Base-by-base conservation (phyloP, 2,113 vertebrate species). In the Pheucticus melanocephalus region DNA sequence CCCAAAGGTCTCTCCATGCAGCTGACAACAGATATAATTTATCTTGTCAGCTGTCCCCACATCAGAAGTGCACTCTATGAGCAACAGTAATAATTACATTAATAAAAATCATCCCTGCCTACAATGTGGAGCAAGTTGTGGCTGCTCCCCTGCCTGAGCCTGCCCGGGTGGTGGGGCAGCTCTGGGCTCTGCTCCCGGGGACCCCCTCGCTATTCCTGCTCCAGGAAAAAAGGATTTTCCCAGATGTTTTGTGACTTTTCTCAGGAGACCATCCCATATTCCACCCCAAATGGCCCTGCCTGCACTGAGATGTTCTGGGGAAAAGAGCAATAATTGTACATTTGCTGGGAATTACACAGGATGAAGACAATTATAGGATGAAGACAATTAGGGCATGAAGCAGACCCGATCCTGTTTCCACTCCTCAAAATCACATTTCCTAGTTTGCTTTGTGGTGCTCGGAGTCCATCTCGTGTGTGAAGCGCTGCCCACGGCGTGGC, bases 21-120 rank as follows among this genome's bases (percentile, higher is more conserved):
- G 65, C 94, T 91, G 87, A 56, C 73, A 90, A 60, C 48, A 25
- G 81, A 73, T 53, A 13, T 76, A 66, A 96, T 92, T 84, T 24
- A 59, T 94, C 93, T 72, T 88, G 88, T 90, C 92, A 92, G 83
- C 63, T 83, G 33, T 66, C 33, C 57, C 93, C 11, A 42, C 81
- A 89, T 97, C 88, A 92, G 64, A 88, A 81, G 42, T 7, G 51
- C 57, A 5, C 54, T 78, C 82, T 95, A 79, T 71, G 51, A 85
- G 59, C 48, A 44, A 44, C 2, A 69, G 63, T 23, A 94, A 71
- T 66, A 80, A 89, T 59, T 50, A 47, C 10, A 87, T 56, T 63
- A 77, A 90, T 65, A 88, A 80, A 54, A 88, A 85, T 78, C 75
- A 80, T 35, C 65, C 69, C 81, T 51, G 61, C 56, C 59, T 48